phyloP scores from a whole-genome alignment of 1,140 invertebrate species.

The Cyclargus thomasi region DNA sequence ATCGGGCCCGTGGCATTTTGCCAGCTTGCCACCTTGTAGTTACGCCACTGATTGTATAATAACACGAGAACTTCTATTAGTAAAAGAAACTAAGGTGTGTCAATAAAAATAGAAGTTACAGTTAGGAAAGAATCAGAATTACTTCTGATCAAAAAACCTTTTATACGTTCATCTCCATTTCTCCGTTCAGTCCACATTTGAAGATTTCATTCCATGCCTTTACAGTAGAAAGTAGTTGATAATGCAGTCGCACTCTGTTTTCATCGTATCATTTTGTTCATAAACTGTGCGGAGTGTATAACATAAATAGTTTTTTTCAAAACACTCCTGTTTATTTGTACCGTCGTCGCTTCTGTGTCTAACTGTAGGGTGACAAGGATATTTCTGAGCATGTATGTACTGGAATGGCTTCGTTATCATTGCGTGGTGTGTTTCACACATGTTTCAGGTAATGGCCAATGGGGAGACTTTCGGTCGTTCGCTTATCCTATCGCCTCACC shows the following conservation, averaged over 20 bases:
- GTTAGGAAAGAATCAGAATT: no score
- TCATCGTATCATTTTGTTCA: conserved; percentile 11
- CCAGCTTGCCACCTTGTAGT: no score
- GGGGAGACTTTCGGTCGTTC: conserved; percentile 75
- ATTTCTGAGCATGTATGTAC: conserved; percentile 66
- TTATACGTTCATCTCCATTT: background rate
- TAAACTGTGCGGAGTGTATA: background rate
- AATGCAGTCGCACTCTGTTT: conserved; percentile 21
- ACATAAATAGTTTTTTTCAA: background rate
- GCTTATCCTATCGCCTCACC: conserved; percentile 68
- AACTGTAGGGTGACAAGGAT: conserved; percentile 51
- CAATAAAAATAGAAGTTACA: no score
- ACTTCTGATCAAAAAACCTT: background rate
- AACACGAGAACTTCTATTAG: no score
- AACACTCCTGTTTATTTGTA: background rate
- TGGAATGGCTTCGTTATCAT: conserved; percentile 75
- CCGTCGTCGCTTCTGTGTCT: conserved; percentile 52
- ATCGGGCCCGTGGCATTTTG: no score
- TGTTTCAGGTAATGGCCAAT: conserved; percentile 77
- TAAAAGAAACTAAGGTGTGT: no score
- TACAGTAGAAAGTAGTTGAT: conserved; percentile 20
- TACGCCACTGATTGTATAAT: no score
- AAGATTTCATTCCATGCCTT: background rate
- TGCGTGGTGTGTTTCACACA: conserved; percentile 75
- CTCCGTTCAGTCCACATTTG: no score